Evolutionary conservation across 2,113 vertebrate genomes (phyloP).

Genomic region (Scatophagus argus): DNA sequence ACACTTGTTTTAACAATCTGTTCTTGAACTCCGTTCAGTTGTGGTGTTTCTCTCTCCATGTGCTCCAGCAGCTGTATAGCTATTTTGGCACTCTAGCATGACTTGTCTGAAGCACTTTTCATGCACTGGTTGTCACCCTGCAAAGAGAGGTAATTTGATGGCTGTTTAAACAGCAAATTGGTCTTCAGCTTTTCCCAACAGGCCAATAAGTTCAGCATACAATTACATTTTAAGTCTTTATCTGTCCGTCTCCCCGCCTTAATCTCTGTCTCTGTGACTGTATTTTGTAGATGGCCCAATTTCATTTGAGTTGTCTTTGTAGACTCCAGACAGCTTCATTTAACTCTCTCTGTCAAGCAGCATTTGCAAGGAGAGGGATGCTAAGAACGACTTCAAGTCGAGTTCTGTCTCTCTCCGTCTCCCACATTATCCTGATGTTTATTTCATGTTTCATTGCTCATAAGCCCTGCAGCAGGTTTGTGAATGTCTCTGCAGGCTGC

Average conservation of each 20-base stretch:
- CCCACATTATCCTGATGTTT: conserved; percentile 70
- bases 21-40: conserved; percentile 25
- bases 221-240: conserved; percentile 67
- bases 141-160: conserved; percentile 72
- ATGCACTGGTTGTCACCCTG: conserved; percentile 67
- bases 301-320: conserved; percentile 61
- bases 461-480: conserved; percentile 56
- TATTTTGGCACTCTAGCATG: conserved; percentile 49
- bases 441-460: conserved; percentile 76
- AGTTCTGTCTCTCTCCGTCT: conserved; percentile 1
- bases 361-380: conserved; percentile 39
- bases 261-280: conserved; percentile 53
- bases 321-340: conserved; percentile 54
- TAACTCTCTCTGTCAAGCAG: conserved; percentile 54
- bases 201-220: conserved; percentile 67
- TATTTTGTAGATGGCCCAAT: conserved; percentile 58
- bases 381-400: conserved; percentile 41
- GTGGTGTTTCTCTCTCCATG: conserved; percentile 1
- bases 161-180: conserved; percentile 79
- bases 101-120: conserved; percentile 68
- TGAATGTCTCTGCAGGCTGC: conserved; percentile 43
- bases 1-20: conserved; percentile 14
- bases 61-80: conserved; percentile 38
- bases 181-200: conserved; percentile 66
- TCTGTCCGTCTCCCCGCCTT: conserved; percentile 59